Percentiles rank a stretch among this genome's conserved stretches.
Evolutionary conservation across 2,113 vertebrate genomes (phyloP).

Genomic region (Speoplatyrhinus poulsoni): DNA sequence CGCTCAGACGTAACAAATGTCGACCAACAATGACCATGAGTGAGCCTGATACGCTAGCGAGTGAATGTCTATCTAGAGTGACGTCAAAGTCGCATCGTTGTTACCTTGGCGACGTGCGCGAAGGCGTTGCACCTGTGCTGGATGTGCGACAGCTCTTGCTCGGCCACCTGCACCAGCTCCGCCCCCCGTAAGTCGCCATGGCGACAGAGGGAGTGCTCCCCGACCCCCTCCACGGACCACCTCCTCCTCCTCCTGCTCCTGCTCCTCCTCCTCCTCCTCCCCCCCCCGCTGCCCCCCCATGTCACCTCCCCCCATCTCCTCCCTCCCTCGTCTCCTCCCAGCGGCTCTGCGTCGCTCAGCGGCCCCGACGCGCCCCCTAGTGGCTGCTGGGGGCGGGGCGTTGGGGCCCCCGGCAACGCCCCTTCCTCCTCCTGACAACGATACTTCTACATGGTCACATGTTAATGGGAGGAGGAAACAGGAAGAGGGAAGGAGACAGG

Average conservation of each 20-base stretch:
- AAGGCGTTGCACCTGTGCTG: slow-evolving; percentile 92
- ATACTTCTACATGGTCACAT: slow-evolving; percentile 58
- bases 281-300: not conserved
- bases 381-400: slow-evolving; percentile 64
- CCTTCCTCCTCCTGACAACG: slow-evolving; percentile 71
- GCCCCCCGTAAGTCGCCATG: slow-evolving; percentile 80
- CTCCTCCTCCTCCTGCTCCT: slow-evolving; percentile 19
- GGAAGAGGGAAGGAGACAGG: not conserved
- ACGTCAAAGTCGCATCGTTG: not conserved
- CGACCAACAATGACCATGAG: too few relatives aligned
- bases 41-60: too few relatives aligned
- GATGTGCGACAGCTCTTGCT: slow-evolving; percentile 92
- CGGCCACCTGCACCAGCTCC: slow-evolving; percentile 91
- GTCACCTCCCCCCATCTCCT: slow-evolving; percentile 4
- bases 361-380: slow-evolving; percentile 57
- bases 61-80: too few relatives aligned
- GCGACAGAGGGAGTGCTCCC: slow-evolving; percentile 39
- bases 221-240: slow-evolving; percentile 42
- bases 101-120: slow-evolving; percentile 82
- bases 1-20: too few relatives aligned
- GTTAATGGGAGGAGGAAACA: not conserved
- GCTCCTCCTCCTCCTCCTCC: not conserved
- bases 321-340: slow-evolving; percentile 21
- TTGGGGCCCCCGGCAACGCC: slow-evolving; percentile 62
- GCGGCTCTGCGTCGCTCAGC: slow-evolving; percentile 56